Conservation (phyloP, 2,888 invertebrate genomes). For the Clostera curtula region DNA sequence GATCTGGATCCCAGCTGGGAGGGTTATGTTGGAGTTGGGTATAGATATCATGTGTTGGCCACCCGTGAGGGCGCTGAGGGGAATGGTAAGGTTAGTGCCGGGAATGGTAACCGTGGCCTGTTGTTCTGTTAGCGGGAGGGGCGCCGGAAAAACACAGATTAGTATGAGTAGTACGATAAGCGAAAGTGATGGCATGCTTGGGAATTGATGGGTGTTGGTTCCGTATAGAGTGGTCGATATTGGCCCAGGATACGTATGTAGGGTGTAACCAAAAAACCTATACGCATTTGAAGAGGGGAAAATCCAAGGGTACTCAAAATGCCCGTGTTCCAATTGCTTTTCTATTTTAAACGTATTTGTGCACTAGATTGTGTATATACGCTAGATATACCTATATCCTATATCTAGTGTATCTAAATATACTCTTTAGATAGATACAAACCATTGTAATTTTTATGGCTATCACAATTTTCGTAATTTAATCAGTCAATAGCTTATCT, state of each 20-base stretch:
- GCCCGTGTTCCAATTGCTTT: too few relatives aligned
- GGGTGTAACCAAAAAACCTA: too few relatives aligned
- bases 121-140: conserved; percentile 59
- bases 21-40: conserved; percentile 71
- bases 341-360: too few relatives aligned
- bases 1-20: conserved; percentile 38
- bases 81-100: conserved; percentile 78
- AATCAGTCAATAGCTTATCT: too few relatives aligned
- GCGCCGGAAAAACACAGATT: conserved; percentile 57
- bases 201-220: conserved; percentile 8
- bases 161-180: conserved; percentile 54
- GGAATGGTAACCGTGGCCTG: conserved; percentile 76
- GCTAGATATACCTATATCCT: too few relatives aligned
- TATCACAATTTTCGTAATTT: too few relatives aligned
- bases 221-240: conserved; percentile 4
- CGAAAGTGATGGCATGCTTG: conserved; percentile 39
- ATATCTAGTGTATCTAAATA: too few relatives aligned
- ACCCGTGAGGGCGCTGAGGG: conserved; percentile 62
- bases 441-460: too few relatives aligned
- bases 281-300: too few relatives aligned
- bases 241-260: neutral
- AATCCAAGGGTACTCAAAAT: too few relatives aligned
- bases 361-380: too few relatives aligned
- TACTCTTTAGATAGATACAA: too few relatives aligned
- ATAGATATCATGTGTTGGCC: conserved; percentile 71